Conservation (phyloP, 2,113 vertebrate species). For the Aphelocoma coerulescens region DNA sequence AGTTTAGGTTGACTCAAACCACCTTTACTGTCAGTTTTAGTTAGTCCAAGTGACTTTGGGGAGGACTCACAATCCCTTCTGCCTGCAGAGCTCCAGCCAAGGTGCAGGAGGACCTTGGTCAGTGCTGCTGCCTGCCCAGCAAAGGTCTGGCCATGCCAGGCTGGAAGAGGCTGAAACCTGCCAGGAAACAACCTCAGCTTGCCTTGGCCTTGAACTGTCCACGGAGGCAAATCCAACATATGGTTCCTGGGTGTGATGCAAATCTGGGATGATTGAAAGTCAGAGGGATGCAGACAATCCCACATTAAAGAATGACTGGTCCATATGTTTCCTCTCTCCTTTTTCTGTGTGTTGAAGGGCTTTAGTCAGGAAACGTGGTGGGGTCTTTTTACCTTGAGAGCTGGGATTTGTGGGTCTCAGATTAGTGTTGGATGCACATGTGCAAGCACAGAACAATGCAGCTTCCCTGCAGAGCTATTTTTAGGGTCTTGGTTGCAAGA, state of each 20-base stretch:
- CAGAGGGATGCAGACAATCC: slow-evolving; percentile 31
- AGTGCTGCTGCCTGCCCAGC: neutral
- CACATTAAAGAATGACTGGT: slow-evolving; percentile 12
- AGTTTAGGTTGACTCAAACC: neutral
- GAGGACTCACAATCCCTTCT: neutral
- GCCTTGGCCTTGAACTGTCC: neutral
- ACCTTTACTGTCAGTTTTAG: neutral
- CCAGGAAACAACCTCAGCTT: neutral
- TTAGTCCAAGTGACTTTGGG: neutral
- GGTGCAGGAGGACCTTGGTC: neutral
- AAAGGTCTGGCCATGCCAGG: neutral
- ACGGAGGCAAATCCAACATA: slow-evolving; percentile 2
- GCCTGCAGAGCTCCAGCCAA: neutral
- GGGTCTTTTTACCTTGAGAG: neutral
- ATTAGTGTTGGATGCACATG: neutral
- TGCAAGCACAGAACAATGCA: slow-evolving; percentile 25
- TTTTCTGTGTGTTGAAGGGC: neutral
- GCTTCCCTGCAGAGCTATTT: slow-evolving; percentile 30
- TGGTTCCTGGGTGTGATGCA: neutral
- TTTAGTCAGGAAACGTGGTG: slow-evolving; percentile 10
- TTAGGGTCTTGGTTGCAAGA: slow-evolving; percentile 16
- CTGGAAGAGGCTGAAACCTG: neutral
- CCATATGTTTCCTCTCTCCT: slow-evolving; percentile 56
- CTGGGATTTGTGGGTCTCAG: neutral
- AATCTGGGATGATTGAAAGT: slow-evolving; percentile 28